Percentiles rank a stretch among this genome's conserved stretches.
Evolutionary conservation across 2,888 invertebrate genomes (phyloP).

Genomic region (Neocrepidodera transversa): DNA sequence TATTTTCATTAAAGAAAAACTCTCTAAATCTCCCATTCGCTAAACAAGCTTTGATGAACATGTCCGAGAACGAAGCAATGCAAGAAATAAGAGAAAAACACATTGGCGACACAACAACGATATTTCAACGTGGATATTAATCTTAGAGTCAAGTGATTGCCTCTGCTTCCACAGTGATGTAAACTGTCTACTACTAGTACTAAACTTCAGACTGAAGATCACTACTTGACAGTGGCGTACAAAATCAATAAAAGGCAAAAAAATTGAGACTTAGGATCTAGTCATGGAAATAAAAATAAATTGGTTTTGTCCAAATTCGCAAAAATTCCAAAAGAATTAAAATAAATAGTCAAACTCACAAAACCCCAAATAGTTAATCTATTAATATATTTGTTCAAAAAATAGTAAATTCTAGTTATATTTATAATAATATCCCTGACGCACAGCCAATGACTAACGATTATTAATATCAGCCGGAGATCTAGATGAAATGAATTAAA

Average conservation of each 20-base stretch:
- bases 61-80: slow-evolving; percentile 3
- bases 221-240: background rate
- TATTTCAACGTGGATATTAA: slow-evolving; percentile 27
- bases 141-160: slow-evolving; percentile 25
- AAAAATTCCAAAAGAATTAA: too few species aligned
- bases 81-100: slow-evolving; percentile 13
- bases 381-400: too few species aligned
- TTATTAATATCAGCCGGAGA: slow-evolving; percentile 26
- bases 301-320: too few species aligned
- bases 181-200: slow-evolving; percentile 22
- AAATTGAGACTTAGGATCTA: too few species aligned
- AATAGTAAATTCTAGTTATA: too few species aligned
- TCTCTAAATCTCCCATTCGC: background rate
- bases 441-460: slow-evolving; percentile 9
- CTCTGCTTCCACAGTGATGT: slow-evolving; percentile 26
- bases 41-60: slow-evolving; percentile 25
- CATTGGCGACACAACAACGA: slow-evolving; percentile 13
- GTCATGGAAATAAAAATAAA: too few species aligned
- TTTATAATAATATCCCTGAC: too few species aligned
- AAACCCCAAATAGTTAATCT: too few species aligned
- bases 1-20: slow-evolving; percentile 1
- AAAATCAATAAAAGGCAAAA: too few species aligned
- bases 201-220: slow-evolving; percentile 15
- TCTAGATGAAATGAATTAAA: slow-evolving; percentile 26
- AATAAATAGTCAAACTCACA: too few species aligned